Evolutionary conservation across 2,797 vertebrate genomes (phyloP), one percentile per base, ranked within the genome.

Genomic region (Myotis pilosus): DNA sequence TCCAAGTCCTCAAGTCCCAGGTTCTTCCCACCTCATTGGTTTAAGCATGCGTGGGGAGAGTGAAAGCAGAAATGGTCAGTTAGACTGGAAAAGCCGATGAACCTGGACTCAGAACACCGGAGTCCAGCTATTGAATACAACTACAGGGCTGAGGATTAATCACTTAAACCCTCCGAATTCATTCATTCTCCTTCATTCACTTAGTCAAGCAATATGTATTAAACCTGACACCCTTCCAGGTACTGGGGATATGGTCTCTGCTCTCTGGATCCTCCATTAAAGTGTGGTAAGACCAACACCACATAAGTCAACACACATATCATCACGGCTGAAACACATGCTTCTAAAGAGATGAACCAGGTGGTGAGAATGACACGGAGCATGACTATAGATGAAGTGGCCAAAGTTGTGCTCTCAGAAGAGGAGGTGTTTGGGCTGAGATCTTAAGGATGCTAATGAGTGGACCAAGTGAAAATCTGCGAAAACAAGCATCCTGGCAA

Each of bases 1-100:
- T 84, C 38, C 72, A 84, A 96, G 87, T 95, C 89, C 92, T 55
- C 84, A 78, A 62, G 82, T 91, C 69, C 75, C 97, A 94, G 55
- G 41, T 94, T 85, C 51, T 87, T 91, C 95, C 66, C 74, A 87
- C 80, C 51, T 72, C 60, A 49, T 30, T 91, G 36, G 66, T 72
- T 84, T 17, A 80, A 84, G 71, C 57, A 57, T 23, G n/a, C 89
- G 36, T 83, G 72, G 87, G 62, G 0, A 74, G 60, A 93, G 66
- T 81, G 80, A 92, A 94, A 87, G 23, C 72, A 92, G 68, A 96
- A 94, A 60, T 74, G 71, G 60, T 57, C 80, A 57, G 81, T 66
- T 44, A 74, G n/a, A 22, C 17, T 28, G 33, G 41, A 84, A 93
- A 95, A 87, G 90, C 64, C 64, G 22, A 86, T 33, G 82, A 88